Percentiles rank a stretch among this genome's conserved stretches.
These are phyloP conservation scores for Heterocephalus glaber DNA, from an alignment of 2,113 vertebrate genomes.

Conservation along the genomic window DNA sequence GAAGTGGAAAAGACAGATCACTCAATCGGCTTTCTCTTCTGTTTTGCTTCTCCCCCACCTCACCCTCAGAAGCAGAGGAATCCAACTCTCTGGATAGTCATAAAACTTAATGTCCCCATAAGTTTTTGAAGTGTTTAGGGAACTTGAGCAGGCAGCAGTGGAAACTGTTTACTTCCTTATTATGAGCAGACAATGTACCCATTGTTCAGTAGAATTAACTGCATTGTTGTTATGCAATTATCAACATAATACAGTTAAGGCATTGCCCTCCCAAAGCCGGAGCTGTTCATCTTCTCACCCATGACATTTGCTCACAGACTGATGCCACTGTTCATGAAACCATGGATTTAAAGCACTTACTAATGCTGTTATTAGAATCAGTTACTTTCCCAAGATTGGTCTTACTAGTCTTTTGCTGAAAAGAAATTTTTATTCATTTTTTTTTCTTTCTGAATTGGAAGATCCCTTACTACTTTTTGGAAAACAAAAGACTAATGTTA, in stretches of 20 bases:
- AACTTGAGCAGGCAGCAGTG: constrained; percentile 40
- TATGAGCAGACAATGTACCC: neutral
- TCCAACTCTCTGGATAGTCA: neutral
- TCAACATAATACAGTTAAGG: neutral
- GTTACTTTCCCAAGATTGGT: neutral
- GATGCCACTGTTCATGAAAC: neutral
- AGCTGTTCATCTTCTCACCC: neutral
- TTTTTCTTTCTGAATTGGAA: neutral
- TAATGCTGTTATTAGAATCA: neutral
- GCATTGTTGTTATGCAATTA: neutral
- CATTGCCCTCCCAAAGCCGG: neutral
- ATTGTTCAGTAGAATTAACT: constrained; percentile 3
- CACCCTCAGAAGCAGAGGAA: neutral
- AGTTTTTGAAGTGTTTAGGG: constrained; percentile 10
- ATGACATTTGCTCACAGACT: neutral
- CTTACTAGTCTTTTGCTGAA: neutral
- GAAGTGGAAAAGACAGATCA: neutral
- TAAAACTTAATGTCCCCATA: neutral
- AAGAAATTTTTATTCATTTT: neutral
- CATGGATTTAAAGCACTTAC: neutral
- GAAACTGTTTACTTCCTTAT: constrained; percentile 60
- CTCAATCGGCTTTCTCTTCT: neutral
- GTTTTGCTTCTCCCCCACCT: neutral
- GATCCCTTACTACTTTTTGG: neutral
- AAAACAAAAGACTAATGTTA: neutral